Base-by-base conservation (phyloP, 35 echinoderm and acorn worm genomes). In the Heliocidaris tuberculata region DNA sequence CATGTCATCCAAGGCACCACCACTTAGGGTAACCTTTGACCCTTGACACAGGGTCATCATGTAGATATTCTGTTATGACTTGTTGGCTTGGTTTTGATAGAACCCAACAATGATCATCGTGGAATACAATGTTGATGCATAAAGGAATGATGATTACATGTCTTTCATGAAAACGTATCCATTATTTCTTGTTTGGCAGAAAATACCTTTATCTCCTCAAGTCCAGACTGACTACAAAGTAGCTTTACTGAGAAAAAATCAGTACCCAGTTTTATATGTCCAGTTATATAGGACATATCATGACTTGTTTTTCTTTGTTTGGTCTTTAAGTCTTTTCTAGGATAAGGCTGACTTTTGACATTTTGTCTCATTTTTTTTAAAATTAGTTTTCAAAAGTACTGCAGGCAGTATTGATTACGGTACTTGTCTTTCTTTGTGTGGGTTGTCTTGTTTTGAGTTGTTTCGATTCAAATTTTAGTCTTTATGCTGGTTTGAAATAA, bases 1-100 rank as follows among this genome's bases (percentile, higher is more conserved):
- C 93, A 94, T 32, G 93, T 97, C 21, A 97, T 99, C 31, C 98
- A 99, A 52, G 96, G 98, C 30, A 94, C 93, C 30, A 49, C 48
- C 3, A 70, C 60, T 21, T 70, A 70, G 60, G 60, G 60, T 92
- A 48, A 92, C 90, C 42, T 92, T 30, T 92, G 90, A 92, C 90
- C 90, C 90, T 5, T 86, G 86, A 88, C 86, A 19, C 19, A 21
- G 24, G 60, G 60, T 70, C 60, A 27, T 70, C n/a, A n/a, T n/a
- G n/a, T n/a, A n/a, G n/a, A n/a, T n/a, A n/a, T n/a, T n/a, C n/a
- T n/a, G n/a, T n/a, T n/a, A n/a, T n/a, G n/a, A n/a, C n/a, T n/a
- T n/a, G n/a, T n/a, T n/a, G n/a, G n/a, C n/a, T n/a, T n/a, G n/a
- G n/a, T n/a, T n/a, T n/a, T n/a, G n/a, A n/a, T n/a, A n/a, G 1